Conservation (phyloP, 2,888 invertebrate species). For the Microplitis manilae region DNA sequence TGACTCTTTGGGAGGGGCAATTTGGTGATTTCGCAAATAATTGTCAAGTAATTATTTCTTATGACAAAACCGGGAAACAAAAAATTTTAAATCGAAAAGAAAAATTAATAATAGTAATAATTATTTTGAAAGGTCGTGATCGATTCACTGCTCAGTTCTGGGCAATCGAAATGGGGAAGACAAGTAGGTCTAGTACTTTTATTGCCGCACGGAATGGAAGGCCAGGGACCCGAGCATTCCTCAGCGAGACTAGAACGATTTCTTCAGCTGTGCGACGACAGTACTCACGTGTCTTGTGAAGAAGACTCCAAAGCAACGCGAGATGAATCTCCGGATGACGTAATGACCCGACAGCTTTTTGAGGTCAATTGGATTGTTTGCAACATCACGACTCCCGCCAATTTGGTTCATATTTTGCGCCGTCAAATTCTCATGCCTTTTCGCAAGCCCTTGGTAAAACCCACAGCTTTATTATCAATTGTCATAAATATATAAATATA, state of each 20-base stretch:
- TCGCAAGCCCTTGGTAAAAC: conserved; percentile 81
- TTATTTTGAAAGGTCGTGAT: conserved; percentile 74
- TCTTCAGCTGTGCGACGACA: conserved; percentile 79
- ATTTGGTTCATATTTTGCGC: conserved; percentile 84
- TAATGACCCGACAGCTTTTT: conserved; percentile 80
- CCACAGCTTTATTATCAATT: not conserved
- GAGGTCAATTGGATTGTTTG: conserved; percentile 81
- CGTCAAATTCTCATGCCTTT: conserved; percentile 85
- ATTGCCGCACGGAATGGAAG: conserved; percentile 88
- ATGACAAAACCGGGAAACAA: not conserved
- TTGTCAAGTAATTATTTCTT: conserved; percentile 71
- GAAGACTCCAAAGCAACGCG: conserved; percentile 75
- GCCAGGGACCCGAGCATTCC: conserved; percentile 82
- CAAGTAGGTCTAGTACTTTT: conserved; percentile 86
- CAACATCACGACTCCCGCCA: conserved; percentile 84
- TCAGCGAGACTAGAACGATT: conserved; percentile 80
- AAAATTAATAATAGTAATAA: not conserved
- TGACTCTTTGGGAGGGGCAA: conserved; percentile 89
- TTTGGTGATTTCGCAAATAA: conserved; percentile 90
- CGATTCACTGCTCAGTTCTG: conserved; percentile 78
- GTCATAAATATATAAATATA: not conserved
- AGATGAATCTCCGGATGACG: conserved; percentile 51
- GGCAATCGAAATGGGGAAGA: conserved; percentile 87
- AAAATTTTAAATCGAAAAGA: not conserved
- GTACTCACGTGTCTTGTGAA: conserved; percentile 76